A percentile compares a stretch with the other conserved stretches of the same genome.
phyloP scores from a whole-genome alignment of 1,140 invertebrate genomes.

The Steinernema khuongi region DNA sequence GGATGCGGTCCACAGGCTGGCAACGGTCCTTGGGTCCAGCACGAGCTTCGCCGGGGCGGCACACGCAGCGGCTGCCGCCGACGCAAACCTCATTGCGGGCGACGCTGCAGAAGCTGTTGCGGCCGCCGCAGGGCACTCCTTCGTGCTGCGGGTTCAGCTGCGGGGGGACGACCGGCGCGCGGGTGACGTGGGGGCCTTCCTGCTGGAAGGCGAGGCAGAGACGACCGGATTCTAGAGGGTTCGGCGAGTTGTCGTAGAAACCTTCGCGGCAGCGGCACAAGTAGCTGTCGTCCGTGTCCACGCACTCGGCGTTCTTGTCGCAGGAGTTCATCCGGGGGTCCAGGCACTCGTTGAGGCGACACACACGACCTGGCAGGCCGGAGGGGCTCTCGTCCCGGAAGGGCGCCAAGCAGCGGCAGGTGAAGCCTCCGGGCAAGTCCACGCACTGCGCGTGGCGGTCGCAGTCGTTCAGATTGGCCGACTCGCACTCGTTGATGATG shows the following conservation, averaged over 20 bases:
- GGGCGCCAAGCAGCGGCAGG: constrained; percentile 57
- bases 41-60: constrained; percentile 48
- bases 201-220: constrained; percentile 43
- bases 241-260: constrained; percentile 52
- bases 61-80: constrained; percentile 46
- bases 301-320: constrained; percentile 37
- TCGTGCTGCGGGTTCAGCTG: constrained; percentile 27
- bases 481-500: constrained; percentile 48
- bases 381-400: constrained; percentile 47
- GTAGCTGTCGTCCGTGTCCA: constrained; percentile 41
- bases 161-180: background rate
- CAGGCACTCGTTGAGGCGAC: constrained; percentile 42
- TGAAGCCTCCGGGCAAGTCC: constrained; percentile 53
- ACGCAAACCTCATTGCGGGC: constrained; percentile 51
- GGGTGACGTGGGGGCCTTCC: constrained; percentile 18
- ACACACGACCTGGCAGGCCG: constrained; percentile 35
- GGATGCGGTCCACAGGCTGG: constrained; percentile 45
- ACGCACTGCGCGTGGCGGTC: constrained; percentile 55
- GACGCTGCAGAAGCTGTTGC: constrained; percentile 36
- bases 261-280: constrained; percentile 40
- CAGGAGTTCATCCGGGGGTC: constrained; percentile 35
- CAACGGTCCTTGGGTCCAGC: constrained; percentile 38
- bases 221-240: constrained; percentile 47
- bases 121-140: constrained; percentile 49
- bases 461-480: constrained; percentile 49